phyloP scores from a whole-genome alignment of 35 echinoderm and acorn worm genomes.

The Hemicentrotus pulcherrimus region DNA sequence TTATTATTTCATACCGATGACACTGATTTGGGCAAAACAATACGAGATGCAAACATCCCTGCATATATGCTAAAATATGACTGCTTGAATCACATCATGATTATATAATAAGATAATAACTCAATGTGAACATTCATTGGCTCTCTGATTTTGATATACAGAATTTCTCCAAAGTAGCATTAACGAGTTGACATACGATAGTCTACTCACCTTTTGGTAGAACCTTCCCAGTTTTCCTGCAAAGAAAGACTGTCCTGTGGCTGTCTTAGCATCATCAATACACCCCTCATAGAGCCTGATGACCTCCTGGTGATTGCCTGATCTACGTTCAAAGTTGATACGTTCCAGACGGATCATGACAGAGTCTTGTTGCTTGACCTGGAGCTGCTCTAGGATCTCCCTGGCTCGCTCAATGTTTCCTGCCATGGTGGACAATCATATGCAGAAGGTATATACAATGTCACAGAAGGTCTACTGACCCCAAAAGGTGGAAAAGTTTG shows the following conservation, averaged over 20 bases:
- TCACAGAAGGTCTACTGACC: background rate
- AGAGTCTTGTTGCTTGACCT: slow-evolving; percentile 62
- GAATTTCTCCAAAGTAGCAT: background rate
- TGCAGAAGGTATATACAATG: background rate
- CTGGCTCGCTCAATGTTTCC: slow-evolving; percentile 74
- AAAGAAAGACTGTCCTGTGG: slow-evolving; percentile 66
- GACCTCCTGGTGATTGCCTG: slow-evolving; percentile 64
- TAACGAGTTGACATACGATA: background rate
- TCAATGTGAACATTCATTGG: background rate
- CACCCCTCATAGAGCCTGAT: slow-evolving; percentile 55
- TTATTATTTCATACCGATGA: too few species aligned
- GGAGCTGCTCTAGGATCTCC: slow-evolving; percentile 73
- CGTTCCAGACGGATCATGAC: slow-evolving; percentile 72
- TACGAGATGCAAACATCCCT: too few species aligned
- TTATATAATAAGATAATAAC: background rate
- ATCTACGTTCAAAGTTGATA: slow-evolving; percentile 81
- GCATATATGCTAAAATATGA: too few species aligned
- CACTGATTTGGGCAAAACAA: too few species aligned
- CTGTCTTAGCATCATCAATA: slow-evolving; percentile 59
- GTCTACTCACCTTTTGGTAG: slow-evolving; percentile 74
- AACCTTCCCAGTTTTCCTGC: slow-evolving; percentile 76
- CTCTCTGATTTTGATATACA: background rate
- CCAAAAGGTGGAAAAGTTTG: too few species aligned
- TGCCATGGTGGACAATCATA: slow-evolving; percentile 10
- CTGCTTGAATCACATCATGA: background rate